Conservation (phyloP, 2,888 invertebrate genomes). For the Heliconius cydno region DNA sequence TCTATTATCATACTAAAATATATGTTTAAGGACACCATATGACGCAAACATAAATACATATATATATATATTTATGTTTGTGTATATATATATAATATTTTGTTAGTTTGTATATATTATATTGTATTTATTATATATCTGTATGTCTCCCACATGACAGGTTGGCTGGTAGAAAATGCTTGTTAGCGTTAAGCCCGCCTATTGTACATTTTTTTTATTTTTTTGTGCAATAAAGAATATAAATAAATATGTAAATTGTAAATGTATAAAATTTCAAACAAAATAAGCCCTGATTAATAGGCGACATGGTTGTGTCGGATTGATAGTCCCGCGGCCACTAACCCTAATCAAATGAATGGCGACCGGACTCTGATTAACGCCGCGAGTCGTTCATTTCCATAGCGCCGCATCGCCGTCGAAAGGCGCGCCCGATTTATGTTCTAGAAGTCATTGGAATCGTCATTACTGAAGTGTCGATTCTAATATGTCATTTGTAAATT, state of each 20-base stretch:
- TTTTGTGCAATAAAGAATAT: no score
- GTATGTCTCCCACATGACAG: no score
- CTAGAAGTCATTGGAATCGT: conserved; percentile 49
- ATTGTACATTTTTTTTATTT: no score
- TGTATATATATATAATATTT: no score
- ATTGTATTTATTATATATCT: no score
- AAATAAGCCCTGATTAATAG: conserved; percentile 57
- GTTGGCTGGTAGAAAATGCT: no score
- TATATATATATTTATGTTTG: no score
- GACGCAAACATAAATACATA: no score
- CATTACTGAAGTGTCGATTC: conserved; percentile 34
- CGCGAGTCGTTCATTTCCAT: conserved; percentile 74
- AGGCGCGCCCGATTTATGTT: conserved; percentile 76
- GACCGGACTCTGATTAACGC: conserved; percentile 81
- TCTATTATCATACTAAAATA: background rate
- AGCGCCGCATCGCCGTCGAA: conserved; percentile 49
- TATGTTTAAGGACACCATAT: background rate
- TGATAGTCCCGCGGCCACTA: conserved; percentile 82
- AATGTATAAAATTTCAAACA: background rate
- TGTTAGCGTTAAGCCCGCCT: no score
- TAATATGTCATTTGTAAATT: conserved; percentile 24
- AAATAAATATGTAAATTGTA: no score
- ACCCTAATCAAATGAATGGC: conserved; percentile 84
- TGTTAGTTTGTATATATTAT: no score
- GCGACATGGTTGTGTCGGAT: conserved; percentile 79